Evolutionary conservation across 2,797 vertebrate species (phyloP).

Genomic region (Enteromius mattozi): DNA sequence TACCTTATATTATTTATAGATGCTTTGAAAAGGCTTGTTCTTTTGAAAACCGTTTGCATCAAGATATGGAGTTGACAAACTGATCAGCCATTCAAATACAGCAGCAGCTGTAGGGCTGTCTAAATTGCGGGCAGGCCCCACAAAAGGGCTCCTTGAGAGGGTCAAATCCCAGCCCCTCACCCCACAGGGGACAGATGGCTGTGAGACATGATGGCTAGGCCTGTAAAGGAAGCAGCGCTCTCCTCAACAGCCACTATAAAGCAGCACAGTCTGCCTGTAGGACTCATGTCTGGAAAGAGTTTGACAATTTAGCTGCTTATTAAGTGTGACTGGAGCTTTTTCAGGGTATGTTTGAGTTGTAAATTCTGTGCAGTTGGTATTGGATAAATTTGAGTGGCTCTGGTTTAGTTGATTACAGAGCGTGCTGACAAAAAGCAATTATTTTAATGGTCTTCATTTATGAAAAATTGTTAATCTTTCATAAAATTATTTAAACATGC

Average conservation of each 20-base stretch:
- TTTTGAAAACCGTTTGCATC: not conserved
- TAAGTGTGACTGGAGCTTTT: conserved; percentile 31
- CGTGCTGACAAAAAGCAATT: conserved; percentile 1
- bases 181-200: conserved; percentile 64
- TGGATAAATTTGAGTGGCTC: not conserved
- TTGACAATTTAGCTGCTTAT: conserved; percentile 35
- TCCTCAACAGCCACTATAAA: conserved; percentile 48
- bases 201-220: conserved; percentile 57
- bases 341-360: not conserved
- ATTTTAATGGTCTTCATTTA: not conserved
- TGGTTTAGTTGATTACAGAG: not conserved
- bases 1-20: conserved; percentile 23
- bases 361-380: not conserved
- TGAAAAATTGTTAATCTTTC: not conserved
- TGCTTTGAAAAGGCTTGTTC: not conserved
- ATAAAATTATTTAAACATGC: not conserved
- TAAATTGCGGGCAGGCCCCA: conserved; percentile 56
- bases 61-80: conserved; percentile 39
- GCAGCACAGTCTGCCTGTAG: conserved; percentile 13
- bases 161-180: conserved; percentile 57
- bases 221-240: conserved; percentile 42
- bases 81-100: conserved; percentile 44
- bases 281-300: conserved; percentile 38
- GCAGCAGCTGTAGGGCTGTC: conserved; percentile 59
- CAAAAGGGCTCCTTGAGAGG: conserved; percentile 61